Evolutionary conservation across 2,888 invertebrate genomes (phyloP), one percentile per base, ranked within the genome.

Genomic region (Drosophila bunnanda): DNA sequence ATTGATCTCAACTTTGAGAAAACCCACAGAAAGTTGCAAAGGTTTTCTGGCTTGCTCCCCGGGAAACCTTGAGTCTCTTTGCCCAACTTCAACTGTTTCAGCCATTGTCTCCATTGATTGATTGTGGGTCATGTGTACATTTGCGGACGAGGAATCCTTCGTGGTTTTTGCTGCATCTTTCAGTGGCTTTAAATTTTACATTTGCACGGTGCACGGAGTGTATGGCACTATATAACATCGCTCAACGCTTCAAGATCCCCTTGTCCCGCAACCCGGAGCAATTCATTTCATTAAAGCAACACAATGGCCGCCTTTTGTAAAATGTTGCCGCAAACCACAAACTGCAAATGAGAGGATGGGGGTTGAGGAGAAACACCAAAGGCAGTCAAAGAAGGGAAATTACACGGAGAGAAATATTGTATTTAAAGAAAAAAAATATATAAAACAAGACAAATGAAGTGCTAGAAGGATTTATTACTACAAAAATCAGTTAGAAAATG

Each of bases 211-310:
- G 20, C 30, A 32, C 4, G 52, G 22, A 59, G 39, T 46, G 10
- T n/a, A 22, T 25, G 43, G 43, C 22, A 4, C 22, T 43, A 22
- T n/a, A 22, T n/a, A 39, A 34, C 65, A 70, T 43, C 67, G 69
- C 60, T 48, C 58, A 53, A 80, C 76, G 55, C 62, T 68, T 57
- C 54, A 48, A 48, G 64, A 43, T 43, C 69, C 58, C 38, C 75
- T 65, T 71, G 41, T 28, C 39, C 39, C 55, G 50, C 38, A 71
- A 61, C 85, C 75, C 62, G 60, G 70, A 82, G 88, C 85, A 72
- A 84, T 84, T 76, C 84, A 87, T 87, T 87, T 82, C 87, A 87
- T 82, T 82, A 87, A 82, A 81, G 88, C 75, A 77, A 69, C 74
- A 82, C 82, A 84, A 82, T 83, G 85, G 66, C 53, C 67, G 82